Evolutionary conservation across 2,113 vertebrate genomes (phyloP).

Genomic region (Dromas ardeola): DNA sequence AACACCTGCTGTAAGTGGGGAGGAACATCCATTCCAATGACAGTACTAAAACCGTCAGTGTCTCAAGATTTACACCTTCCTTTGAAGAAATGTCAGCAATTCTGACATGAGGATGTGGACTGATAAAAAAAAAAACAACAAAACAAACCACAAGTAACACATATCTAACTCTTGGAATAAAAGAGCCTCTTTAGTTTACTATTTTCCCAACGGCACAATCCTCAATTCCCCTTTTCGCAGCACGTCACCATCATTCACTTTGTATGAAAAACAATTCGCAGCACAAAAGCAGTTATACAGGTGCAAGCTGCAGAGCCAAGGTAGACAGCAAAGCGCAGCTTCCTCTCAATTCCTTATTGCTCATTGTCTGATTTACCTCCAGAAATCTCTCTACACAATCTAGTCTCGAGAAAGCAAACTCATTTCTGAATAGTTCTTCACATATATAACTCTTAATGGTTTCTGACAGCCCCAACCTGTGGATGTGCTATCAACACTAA

Average conservation of each 20-base stretch:
- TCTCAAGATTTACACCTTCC: background rate
- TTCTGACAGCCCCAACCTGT: background rate
- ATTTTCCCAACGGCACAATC: background rate
- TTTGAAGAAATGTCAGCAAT: background rate
- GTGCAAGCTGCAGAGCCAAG: background rate
- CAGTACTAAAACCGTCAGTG: background rate
- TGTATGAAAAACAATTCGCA: background rate
- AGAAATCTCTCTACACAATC: background rate
- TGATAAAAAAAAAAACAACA: background rate
- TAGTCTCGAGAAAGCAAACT: background rate
- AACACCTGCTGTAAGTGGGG: background rate
- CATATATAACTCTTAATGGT: fast-evolving
- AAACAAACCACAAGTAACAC: background rate
- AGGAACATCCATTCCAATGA: background rate
- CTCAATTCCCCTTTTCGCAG: background rate
- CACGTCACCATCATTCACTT: background rate
- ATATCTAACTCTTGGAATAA: background rate
- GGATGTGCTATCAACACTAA: background rate
- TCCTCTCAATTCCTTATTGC: background rate
- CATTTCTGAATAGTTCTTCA: background rate
- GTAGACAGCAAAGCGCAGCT: background rate
- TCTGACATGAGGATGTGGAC: background rate
- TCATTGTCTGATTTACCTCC: background rate
- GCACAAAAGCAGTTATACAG: background rate
- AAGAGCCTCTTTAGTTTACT: background rate